Evolutionary conservation across 1,140 invertebrate species (phyloP), one percentile per base, ranked within the genome.

Genomic region (Aphis gossypii): DNA sequence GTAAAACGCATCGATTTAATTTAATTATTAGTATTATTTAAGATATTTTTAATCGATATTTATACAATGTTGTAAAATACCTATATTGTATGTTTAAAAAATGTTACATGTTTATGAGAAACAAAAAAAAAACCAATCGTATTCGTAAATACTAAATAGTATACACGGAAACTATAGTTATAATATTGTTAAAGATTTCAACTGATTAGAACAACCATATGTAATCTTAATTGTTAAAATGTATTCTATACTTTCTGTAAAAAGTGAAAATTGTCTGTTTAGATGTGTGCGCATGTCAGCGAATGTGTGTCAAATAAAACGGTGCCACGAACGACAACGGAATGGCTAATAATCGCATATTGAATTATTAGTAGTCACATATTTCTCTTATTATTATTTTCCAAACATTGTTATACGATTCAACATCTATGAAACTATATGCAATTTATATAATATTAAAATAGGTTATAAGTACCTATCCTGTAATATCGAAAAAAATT

Each of bases 201-300:
- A 76, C n/a, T 20, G 30, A 76, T 76, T 20, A n/a, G 30, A 76
- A 76, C 30, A 76, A 76, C n/a, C 14, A 76, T 76, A 76, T 76
- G 60, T n/a, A n/a, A 76, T 76, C 1, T 76, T 76, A 76, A 76
- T 60, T n/a, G 60, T 76, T 76, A 35, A n/a, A 35, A 35, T 2
- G n/a, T n/a, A n/a, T 76, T 18, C 60, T 56, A 56, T 56, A 56
- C 30, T 1, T 5, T 89, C 20, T 54, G 51, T 56, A 89, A 91
- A 91, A 91, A 91, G 90, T 91, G 90, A 91, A 91, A 91, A 91
- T 46, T 21, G 25, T 76, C 41, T 76, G 38, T 56, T 30, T n/a
- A 3, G 1, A 91, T 60, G 38, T n/a, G 56, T 60, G 38, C 35
- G 11, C 35, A 90, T 35, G 48, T 51, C 87, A 38, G 46, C 0